phyloP scores from a whole-genome alignment of 2,113 vertebrate species.

The Ranitomeya imitator region DNA sequence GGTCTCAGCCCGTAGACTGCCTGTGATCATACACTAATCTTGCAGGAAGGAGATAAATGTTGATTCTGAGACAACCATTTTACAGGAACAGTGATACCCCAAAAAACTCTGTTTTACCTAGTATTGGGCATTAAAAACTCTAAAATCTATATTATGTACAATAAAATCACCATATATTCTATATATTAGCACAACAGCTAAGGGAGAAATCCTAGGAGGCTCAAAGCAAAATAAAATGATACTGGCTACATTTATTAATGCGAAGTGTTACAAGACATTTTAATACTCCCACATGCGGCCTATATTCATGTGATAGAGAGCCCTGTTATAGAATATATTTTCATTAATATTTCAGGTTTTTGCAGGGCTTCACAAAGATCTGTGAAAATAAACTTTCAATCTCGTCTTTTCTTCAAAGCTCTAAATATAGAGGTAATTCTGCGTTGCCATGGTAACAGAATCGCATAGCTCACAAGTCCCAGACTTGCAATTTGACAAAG shows the following conservation, averaged over 20 bases:
- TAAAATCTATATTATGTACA: too few relatives aligned
- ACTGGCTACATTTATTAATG: constrained; percentile 16
- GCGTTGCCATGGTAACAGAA: constrained; percentile 71
- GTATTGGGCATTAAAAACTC: neutral
- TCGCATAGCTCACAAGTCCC: constrained; percentile 37
- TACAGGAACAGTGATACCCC: too few relatives aligned
- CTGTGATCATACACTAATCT: too few relatives aligned
- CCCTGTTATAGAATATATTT: constrained; percentile 27
- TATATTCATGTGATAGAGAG: constrained; percentile 43
- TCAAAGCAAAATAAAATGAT: neutral
- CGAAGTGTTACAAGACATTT: constrained; percentile 23
- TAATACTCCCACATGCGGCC: constrained; percentile 33
- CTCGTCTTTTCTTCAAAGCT: constrained; percentile 53
- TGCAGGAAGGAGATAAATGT: too few relatives aligned
- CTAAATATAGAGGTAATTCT: constrained; percentile 59
- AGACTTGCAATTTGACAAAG: constrained; percentile 49
- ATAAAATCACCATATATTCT: neutral
- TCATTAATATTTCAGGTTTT: constrained; percentile 50
- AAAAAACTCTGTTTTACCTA: too few relatives aligned
- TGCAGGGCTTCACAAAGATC: constrained; percentile 47
- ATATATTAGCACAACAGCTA: neutral
- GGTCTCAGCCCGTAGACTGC: too few relatives aligned
- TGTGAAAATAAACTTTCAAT: constrained; percentile 57
- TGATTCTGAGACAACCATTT: too few relatives aligned
- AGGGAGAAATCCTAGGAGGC: neutral